phyloP scores from a whole-genome alignment of 2,888 invertebrate genomes.

The Andrena hattorfiana region DNA sequence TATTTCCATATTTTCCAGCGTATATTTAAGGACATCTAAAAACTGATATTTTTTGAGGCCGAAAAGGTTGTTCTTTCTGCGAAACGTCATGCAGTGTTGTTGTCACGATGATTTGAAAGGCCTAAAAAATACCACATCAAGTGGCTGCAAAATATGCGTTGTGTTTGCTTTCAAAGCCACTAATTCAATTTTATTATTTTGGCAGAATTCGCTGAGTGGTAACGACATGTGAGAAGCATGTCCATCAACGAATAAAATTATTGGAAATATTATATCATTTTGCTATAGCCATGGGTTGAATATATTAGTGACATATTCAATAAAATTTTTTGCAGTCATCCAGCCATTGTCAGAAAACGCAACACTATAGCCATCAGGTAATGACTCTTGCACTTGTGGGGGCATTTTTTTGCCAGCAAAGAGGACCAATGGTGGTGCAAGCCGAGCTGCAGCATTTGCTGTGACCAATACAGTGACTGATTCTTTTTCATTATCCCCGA shows the following conservation, averaged over 20 bases:
- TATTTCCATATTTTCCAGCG: constrained; percentile 27
- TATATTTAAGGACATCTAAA: constrained; percentile 28
- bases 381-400: background rate
- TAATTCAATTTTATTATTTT: constrained; percentile 69
- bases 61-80: background rate
- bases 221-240: background rate
- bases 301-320: constrained; percentile 79
- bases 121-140: constrained; percentile 78
- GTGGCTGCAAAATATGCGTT: constrained; percentile 79
- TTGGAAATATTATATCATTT: background rate
- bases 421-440: constrained; percentile 47
- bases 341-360: constrained; percentile 82
- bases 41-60: constrained; percentile 3
- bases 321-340: constrained; percentile 82
- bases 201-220: background rate
- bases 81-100: background rate
- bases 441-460: constrained; percentile 48
- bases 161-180: constrained; percentile 77
- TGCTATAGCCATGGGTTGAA: background rate
- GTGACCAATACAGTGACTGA: constrained; percentile 54
- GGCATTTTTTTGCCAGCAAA: constrained; percentile 42
- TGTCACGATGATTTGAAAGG: background rate
- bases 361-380: constrained; percentile 77
- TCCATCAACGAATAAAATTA: background rate
- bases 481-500: background rate